These are phyloP conservation scores for Embidobia sp. DNA, from an alignment of 2,888 invertebrate species.

Conservation along the genomic window DNA sequence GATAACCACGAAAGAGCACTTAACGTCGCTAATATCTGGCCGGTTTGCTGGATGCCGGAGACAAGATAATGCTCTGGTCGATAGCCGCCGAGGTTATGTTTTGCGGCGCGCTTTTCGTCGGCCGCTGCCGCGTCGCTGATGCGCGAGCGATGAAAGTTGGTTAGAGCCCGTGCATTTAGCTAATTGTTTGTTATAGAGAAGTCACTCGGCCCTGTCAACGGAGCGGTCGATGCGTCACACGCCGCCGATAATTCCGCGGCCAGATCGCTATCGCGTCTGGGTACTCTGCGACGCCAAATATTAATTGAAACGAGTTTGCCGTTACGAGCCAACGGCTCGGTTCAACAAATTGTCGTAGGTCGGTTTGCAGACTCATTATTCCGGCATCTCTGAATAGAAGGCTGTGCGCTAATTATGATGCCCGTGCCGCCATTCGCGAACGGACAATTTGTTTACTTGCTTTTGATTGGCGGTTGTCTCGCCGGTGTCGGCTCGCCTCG, in stretches of 20 bases:
- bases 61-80: constrained; percentile 46
- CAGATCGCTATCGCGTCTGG: constrained; percentile 40
- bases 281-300: constrained; percentile 23
- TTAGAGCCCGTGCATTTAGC: constrained; percentile 26
- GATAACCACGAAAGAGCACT: constrained; percentile 40
- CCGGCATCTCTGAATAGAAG: constrained; percentile 19
- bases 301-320: constrained; percentile 58
- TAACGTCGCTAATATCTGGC: constrained; percentile 44
- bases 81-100: constrained; percentile 22
- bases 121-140: constrained; percentile 39
- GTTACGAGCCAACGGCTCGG: constrained; percentile 27
- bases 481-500: background rate
- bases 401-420: constrained; percentile 29
- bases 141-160: constrained; percentile 34
- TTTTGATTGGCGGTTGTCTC: constrained; percentile 32
- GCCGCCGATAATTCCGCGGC: constrained; percentile 36
- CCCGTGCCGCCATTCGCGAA: constrained; percentile 39
- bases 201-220: constrained; percentile 36
- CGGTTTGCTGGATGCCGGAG: constrained; percentile 32
- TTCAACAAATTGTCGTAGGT: constrained; percentile 47
- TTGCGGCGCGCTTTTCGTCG: constrained; percentile 26
- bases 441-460: constrained; percentile 15
- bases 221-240: constrained; percentile 20
- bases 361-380: constrained; percentile 36
- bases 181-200: constrained; percentile 57